Base-by-base conservation (phyloP, 2,797 vertebrate genomes). In the Acipenser oxyrinchus region DNA sequence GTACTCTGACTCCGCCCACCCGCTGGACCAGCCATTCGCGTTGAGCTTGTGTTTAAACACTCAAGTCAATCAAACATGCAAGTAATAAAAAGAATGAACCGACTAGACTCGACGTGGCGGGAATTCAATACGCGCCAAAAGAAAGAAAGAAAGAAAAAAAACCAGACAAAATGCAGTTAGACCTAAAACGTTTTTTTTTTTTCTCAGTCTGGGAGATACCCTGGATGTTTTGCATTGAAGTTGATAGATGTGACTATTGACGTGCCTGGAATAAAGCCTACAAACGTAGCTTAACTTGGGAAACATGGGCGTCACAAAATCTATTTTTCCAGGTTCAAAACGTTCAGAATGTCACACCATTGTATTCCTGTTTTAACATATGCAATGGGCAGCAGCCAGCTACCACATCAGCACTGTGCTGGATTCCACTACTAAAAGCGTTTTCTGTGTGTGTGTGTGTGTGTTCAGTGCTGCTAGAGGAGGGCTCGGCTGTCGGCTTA, bases 101-200 rank as follows among this genome's bases (percentile, higher is more conserved):
- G 78, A 79, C 81, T 72, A 75, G 78, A 80, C 82, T 76, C 87
- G 87, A 92, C 90, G 89, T 94, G 93, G 93, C 93, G 94, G 93
- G 94, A 94, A 94, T 87, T 85, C 23, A 87, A 88, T 92, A 86
- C 86, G 87, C 90, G 90, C 87, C 86, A 90, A 93, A 91, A 79
- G 65, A 62, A 73, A 72, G 15, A 51, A 6, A 4, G 37, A 12
- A 37, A 48, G n/a, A 6, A 48, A 12, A 37, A 48, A 18, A 6
- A 48, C 55, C 69, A 66, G 72, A 71, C 70, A 74, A 75, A 66
- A 70, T 64, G 10, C 8, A 53, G 48, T 58, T 37, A 8, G 48
- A 69, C 6, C 48, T 23, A 23, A 64, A 62, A 64, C 60, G 53
- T 66, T 77, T 78, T 76, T 62, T 63, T 37, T 10, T 62, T 13